Evolutionary conservation across 1,140 invertebrate genomes (phyloP), one percentile per base, ranked within the genome.

Genomic region (Drosophila asahinai): DNA sequence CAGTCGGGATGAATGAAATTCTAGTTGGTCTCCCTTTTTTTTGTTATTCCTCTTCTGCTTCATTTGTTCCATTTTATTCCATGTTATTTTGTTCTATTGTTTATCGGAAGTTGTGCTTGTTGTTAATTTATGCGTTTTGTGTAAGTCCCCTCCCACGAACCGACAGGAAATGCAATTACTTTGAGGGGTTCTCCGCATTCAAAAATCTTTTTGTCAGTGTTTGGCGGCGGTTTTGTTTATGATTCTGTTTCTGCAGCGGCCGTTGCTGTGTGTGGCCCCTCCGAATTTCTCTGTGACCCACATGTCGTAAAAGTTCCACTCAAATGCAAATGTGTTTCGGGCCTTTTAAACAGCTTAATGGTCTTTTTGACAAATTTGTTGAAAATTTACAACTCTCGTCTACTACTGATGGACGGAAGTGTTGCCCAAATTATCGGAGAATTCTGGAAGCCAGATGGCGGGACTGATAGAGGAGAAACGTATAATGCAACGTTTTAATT

Each of bases 111-210:
- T 78, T 78, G 75, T 47, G 64, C 65, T 62, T 6, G 55, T 73
- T 52, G 75, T 77, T 78, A 78, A 78, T 78, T 78, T 78, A 78
- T 78, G 75, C 76, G 64, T 62, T 78, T 68, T 68, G 76, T 27
- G 67, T 25, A 68, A 71, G 63, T 77, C n/a, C 57, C 74, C 48
- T 11, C 42, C 43, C 2, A 14, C 8, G 11, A 40, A 22, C n/a
- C 40, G 65, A 78, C 75, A 70, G 75, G 75, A 78, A 78, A 78
- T 78, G 75, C 75, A 78, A 78, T 78, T 78, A 78, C 64, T 78
- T 78, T 70, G 55, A 43, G 51, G 64, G 74, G 74, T 36, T 59
- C 61, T 47, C 62, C 19, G 54, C 72, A 55, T 48, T 74, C 42
- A 48, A 51, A 65, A 63, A 48, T 42, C 60, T 58, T 60, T 54